phyloP scores from a whole-genome alignment of 64 coral and sea anemone species.

The Actinia equina region DNA sequence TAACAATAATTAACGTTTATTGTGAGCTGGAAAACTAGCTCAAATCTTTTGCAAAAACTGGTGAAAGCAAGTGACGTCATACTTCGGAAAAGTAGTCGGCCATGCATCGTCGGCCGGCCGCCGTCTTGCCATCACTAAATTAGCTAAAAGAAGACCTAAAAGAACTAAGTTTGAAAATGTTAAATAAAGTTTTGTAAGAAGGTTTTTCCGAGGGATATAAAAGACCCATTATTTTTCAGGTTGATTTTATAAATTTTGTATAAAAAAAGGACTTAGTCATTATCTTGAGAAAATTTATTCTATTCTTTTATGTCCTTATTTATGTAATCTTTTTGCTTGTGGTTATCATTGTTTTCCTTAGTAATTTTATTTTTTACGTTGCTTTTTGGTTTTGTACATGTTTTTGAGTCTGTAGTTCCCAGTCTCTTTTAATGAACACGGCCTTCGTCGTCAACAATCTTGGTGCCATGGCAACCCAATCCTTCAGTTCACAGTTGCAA shows the following conservation, averaged over 20 bases:
- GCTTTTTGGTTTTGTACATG: background rate
- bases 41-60: background rate
- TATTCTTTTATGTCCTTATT: no score
- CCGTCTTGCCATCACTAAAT: no score
- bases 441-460: conserved; percentile 22
- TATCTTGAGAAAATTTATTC: no score
- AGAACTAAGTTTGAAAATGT: no score
- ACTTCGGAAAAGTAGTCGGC: background rate
- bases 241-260: no score
- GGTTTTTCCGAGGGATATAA: no score
- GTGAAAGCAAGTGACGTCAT: background rate
- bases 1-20: background rate
- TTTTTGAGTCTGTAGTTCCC: background rate
- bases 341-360: no score
- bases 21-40: background rate
- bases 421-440: background rate
- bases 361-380: background rate
- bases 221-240: no score
- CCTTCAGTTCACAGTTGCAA: background rate
- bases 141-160: no score
- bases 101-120: no score
- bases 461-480: conserved; percentile 30
- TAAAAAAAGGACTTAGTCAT: no score
- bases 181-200: no score
- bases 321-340: background rate